Evolutionary conservation across 2,113 vertebrate genomes (phyloP), one percentile per base, ranked within the genome.

Genomic region (Rhinopithecus roxellana): DNA sequence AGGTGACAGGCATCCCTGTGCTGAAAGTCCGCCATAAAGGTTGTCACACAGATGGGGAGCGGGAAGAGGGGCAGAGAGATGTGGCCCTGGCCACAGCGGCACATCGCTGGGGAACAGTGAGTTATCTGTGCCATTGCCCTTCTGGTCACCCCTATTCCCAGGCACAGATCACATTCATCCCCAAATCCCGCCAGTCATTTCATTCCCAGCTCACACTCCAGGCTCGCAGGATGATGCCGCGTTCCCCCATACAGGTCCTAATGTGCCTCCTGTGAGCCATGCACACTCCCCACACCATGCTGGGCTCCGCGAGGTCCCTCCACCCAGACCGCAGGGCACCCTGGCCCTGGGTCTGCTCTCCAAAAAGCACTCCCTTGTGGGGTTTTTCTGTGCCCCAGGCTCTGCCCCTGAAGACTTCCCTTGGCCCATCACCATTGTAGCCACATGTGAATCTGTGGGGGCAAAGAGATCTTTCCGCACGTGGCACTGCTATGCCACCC

Each of bases 201-300:
- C 48, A 50, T 12, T 3, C 48, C 6, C 32, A 35, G 64, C 27
- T 64, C 12, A 30, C 25, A 7, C 64, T 69, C 32, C 64, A 69
- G 64, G 64, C 64, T 69, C 14, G 0, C 32, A 17, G 64, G 32
- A 35, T 0, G 30, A 35, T 0, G 32, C 2, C 5, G 27, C 0
- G 14, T 69, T 25, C 64, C 14, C 30, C 14, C 32, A 69, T 16
- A 35, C 32, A 1, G 32, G 32, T 69, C 64, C 78, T 20, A 55
- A 80, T 1, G 17, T 52, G 30, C 78, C 48, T 80, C 78, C 30
- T 20, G 32, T 8, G 32, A 69, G 13, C 64, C 64, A 35, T 0
- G 12, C 13, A 2, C 64, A 35, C 32, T 69, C 64, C 14, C 20
- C 64, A 4, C 13, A 14, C 30, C 30, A 67, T 35, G 8, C 32